A percentile compares a stretch with the other conserved stretches of the same genome.
phyloP scores from a whole-genome alignment of 1,140 invertebrate species.

The Cydia splendana region DNA sequence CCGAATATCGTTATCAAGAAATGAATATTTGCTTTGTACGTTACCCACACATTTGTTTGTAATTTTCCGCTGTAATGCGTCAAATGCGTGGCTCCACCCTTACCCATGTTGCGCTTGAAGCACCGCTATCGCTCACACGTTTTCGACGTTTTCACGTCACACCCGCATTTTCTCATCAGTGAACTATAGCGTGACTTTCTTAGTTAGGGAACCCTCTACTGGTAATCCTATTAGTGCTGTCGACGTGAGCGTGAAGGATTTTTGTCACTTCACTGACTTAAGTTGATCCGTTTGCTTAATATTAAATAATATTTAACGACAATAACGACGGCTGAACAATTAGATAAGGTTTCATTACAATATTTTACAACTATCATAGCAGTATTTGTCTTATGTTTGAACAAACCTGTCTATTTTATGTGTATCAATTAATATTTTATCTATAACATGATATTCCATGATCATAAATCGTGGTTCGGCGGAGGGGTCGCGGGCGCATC shows the following conservation, averaged over 20 bases:
- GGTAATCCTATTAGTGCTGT: constrained; percentile 20
- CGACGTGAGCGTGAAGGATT: neutral
- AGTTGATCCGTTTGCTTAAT: neutral
- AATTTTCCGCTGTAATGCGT: neutral
- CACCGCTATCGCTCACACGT: constrained; percentile 1
- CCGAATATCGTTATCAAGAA: too few species aligned
- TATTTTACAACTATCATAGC: neutral
- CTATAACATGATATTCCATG: constrained; percentile 62
- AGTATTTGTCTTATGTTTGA: neutral
- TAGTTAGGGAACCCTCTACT: constrained; percentile 14
- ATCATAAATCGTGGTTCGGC: constrained; percentile 70
- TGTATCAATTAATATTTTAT: constrained; percentile 72
- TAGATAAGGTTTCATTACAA: neutral
- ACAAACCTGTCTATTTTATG: constrained; percentile 20
- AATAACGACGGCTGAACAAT: neutral
- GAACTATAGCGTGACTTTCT: constrained; percentile 22
- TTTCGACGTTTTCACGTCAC: neutral
- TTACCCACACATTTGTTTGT: too few species aligned
- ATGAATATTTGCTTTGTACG: too few species aligned
- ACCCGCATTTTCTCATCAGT: constrained; percentile 9
- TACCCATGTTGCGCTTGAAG: neutral
- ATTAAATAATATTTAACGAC: neutral
- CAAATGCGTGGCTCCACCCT: neutral
- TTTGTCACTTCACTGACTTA: neutral
- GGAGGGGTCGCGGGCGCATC: constrained; percentile 61